Percentiles rank a stretch among this genome's conserved stretches.
Evolutionary conservation across 2,113 vertebrate genomes (phyloP).

Genomic region (Etheostoma spectabile): DNA sequence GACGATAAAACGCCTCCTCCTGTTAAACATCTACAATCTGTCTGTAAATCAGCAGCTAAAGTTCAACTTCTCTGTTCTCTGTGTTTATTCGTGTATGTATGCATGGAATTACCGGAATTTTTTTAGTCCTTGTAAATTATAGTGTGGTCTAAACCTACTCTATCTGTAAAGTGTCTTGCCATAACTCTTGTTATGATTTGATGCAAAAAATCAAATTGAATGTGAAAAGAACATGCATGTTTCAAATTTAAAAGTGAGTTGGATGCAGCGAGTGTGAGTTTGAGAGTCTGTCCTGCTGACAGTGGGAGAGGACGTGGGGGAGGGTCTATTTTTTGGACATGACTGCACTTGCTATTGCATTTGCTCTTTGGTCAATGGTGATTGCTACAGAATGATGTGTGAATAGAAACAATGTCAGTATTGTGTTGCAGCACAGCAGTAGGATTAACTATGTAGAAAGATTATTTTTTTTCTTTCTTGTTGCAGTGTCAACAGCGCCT

Average conservation of each 20-base stretch:
- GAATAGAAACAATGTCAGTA: background rate
- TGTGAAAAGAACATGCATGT: background rate
- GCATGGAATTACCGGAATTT: too few species aligned
- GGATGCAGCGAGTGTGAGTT: background rate
- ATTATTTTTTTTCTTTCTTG: background rate
- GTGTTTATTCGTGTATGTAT: background rate
- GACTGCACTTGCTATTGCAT: background rate
- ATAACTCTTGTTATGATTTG: too few species aligned
- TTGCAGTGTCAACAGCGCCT: background rate
- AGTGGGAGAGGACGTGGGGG: background rate
- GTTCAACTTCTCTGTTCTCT: constrained; percentile 4
- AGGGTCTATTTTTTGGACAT: constrained; percentile 3
- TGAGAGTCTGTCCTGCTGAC: background rate
- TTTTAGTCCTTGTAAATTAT: too few species aligned
- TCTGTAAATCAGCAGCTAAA: constrained; percentile 83
- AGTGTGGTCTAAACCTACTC: too few species aligned
- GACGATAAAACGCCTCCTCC: constrained; percentile 41
- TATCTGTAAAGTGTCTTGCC: too few species aligned
- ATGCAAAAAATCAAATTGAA: too few species aligned
- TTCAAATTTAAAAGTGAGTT: background rate
- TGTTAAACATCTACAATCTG: constrained; percentile 89
- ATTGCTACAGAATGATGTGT: constrained; percentile 5
- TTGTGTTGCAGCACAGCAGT: background rate
- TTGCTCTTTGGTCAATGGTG: constrained; percentile 24
- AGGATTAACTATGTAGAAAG: constrained; percentile 19